Percentiles rank a stretch among this genome's conserved stretches.
phyloP scores from a whole-genome alignment of 2,888 invertebrate genomes.

The Cloeon dipterum region DNA sequence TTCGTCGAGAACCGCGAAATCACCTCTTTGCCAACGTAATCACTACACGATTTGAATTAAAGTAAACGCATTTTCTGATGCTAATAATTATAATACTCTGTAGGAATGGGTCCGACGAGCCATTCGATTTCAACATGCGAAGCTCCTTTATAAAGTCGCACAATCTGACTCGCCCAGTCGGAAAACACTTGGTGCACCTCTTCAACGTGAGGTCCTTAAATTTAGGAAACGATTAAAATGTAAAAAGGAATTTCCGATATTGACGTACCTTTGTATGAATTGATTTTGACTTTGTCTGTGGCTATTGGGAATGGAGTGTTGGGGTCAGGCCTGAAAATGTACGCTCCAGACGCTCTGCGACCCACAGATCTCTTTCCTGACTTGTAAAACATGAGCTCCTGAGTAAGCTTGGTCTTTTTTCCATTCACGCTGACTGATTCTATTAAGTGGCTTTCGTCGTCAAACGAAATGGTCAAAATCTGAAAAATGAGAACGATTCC shows the following conservation, averaged over 20 bases:
- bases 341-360: constrained; percentile 49
- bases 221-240: neutral
- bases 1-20: constrained; percentile 43
- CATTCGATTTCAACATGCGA: constrained; percentile 27
- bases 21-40: constrained; percentile 57
- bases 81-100: constrained; percentile 12
- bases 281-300: too few relatives aligned
- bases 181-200: constrained; percentile 42
- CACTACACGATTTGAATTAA: constrained; percentile 17
- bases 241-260: too few relatives aligned
- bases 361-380: too few relatives aligned
- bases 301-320: too few relatives aligned
- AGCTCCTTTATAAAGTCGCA: constrained; percentile 26
- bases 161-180: constrained; percentile 34
- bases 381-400: too few relatives aligned
- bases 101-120: constrained; percentile 28
- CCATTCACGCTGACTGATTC: too few relatives aligned
- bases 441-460: too few relatives aligned
- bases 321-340: constrained; percentile 30
- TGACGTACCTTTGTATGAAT: too few relatives aligned
- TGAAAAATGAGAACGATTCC: too few relatives aligned
- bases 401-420: too few relatives aligned
- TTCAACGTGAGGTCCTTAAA: constrained; percentile 19
- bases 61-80: too few relatives aligned
- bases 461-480: too few relatives aligned